These are phyloP conservation scores for Dorcus parallelipipedus DNA, from an alignment of 2,888 invertebrate genomes.

Conservation along the genomic window DNA sequence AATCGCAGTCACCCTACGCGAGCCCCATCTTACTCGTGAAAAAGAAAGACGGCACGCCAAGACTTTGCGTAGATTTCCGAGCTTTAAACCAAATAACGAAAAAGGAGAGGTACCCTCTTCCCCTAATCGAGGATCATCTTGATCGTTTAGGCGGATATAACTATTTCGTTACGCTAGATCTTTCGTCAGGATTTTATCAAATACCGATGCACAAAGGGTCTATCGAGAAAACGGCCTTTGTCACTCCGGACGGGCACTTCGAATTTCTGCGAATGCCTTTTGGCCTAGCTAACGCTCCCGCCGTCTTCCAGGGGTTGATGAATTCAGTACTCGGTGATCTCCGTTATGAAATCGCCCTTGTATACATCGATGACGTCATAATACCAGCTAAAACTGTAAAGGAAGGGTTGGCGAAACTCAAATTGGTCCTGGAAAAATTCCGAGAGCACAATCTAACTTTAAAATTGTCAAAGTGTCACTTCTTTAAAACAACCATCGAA, in stretches of 20 bases:
- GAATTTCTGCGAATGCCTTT: no score
- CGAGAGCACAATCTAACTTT: no score
- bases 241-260: no score
- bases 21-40: constrained; percentile 6
- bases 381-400: constrained; percentile 15
- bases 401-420: no score
- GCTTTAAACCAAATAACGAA: constrained; percentile 4
- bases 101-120: constrained; percentile 8
- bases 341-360: no score
- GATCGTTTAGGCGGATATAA: background rate
- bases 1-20: background rate
- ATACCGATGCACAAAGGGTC: constrained; percentile 7
- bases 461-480: no score
- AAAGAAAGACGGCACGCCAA: background rate
- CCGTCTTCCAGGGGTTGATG: no score
- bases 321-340: no score
- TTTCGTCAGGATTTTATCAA: constrained; percentile 5
- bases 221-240: no score
- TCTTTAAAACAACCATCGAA: no score
- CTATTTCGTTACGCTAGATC: constrained; percentile 1
- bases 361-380: constrained; percentile 21
- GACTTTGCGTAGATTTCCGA: constrained; percentile 4
- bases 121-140: constrained; percentile 5
- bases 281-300: no score
- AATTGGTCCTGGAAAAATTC: no score